phyloP scores from a whole-genome alignment of 23 tunicate genomes.

The Pegea sp. region DNA sequence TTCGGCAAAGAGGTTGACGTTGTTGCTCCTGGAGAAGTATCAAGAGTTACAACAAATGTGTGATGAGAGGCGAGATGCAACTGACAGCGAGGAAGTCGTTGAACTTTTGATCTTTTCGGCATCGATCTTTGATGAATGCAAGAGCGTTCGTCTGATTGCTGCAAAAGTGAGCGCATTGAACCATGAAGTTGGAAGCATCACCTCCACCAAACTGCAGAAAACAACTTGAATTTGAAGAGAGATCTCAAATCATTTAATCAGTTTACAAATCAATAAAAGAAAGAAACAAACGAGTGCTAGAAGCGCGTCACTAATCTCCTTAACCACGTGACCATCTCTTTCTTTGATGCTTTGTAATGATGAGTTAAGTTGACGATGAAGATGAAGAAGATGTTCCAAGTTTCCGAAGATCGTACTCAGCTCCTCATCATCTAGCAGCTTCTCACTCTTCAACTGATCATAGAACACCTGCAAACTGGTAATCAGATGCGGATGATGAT shows the following conservation, averaged over 20 bases:
- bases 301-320: slow-evolving; percentile 24
- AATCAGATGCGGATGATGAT: neutral
- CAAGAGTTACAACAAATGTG: neutral
- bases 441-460: slow-evolving; percentile 13
- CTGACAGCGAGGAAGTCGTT: slow-evolving; percentile 34
- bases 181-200: slow-evolving; percentile 25
- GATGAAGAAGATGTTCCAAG: slow-evolving; percentile 22
- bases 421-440: slow-evolving; percentile 30
- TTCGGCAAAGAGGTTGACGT: slow-evolving; percentile 45
- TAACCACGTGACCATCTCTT: slow-evolving; percentile 33
- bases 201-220: slow-evolving; percentile 60
- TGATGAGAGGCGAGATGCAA: neutral
- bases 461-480: slow-evolving; percentile 52
- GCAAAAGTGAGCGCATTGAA: slow-evolving; percentile 49
- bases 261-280: neutral
- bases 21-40: slow-evolving; percentile 12
- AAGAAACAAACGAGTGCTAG: slow-evolving; percentile 37
- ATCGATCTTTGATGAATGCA: slow-evolving; percentile 42
- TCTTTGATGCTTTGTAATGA: slow-evolving; percentile 9
- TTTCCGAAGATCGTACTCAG: slow-evolving; percentile 38
- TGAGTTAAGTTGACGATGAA: slow-evolving; percentile 31
- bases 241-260: no score
- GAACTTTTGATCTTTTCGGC: slow-evolving; percentile 49
- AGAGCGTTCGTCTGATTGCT: slow-evolving; percentile 64
- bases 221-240: no score